phyloP scores from a whole-genome alignment of 2,888 invertebrate species.

The Lasioglossum zephyrum region DNA sequence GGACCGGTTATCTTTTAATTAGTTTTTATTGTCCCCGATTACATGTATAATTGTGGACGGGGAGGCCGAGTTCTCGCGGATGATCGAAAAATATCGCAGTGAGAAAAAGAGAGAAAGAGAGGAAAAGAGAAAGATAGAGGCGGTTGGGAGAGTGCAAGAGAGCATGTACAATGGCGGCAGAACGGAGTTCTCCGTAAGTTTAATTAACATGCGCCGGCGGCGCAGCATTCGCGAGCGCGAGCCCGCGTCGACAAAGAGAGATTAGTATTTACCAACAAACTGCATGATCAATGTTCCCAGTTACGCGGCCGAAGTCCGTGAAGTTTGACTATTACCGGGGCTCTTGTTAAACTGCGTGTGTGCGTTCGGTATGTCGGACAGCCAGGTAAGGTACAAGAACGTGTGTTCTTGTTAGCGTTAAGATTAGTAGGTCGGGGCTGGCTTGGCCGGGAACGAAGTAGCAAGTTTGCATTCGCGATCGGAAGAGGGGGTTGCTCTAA shows the following conservation, averaged over 20 bases:
- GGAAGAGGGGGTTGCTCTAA: slow-evolving; percentile 38
- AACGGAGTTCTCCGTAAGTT: background rate
- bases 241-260: slow-evolving; percentile 32
- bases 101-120: too few species aligned
- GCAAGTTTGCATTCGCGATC: slow-evolving; percentile 52
- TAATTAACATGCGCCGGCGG: slow-evolving; percentile 1
- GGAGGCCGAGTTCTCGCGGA: background rate
- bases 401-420: slow-evolving; percentile 60
- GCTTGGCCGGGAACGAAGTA: slow-evolving; percentile 22
- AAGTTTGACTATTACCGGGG: slow-evolving; percentile 45
- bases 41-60: background rate
- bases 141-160: too few species aligned
- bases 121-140: too few species aligned
- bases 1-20: slow-evolving; percentile 5
- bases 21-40: background rate
- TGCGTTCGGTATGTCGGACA: slow-evolving; percentile 12
- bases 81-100: background rate
- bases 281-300: slow-evolving; percentile 51
- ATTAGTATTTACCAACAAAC: slow-evolving; percentile 45
- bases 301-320: slow-evolving; percentile 17
- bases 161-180: background rate
- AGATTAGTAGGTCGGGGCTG: slow-evolving; percentile 52
- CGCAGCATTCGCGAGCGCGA: background rate
- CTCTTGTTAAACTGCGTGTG: slow-evolving; percentile 44
- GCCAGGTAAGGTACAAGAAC: slow-evolving; percentile 47